Base-by-base conservation (phyloP, 2,888 invertebrate species). In the Stratiomys singularior region DNA sequence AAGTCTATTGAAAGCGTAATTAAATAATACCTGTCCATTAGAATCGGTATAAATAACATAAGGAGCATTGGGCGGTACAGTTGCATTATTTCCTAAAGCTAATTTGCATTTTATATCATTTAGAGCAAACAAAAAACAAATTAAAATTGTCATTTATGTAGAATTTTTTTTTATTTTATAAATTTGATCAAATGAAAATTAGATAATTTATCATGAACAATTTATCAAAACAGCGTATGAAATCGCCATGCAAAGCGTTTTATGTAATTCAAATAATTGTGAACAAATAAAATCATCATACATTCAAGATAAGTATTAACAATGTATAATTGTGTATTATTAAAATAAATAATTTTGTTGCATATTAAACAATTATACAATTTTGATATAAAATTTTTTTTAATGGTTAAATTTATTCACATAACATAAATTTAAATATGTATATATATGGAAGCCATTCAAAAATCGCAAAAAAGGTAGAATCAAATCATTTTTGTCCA, bases 31-130 rank as follows among this genome's bases (percentile, higher is more conserved):
- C 96, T 96, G 96, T 93, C 95, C 96, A 91, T 94, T 94, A 89
- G 94, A 94, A 91, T 96, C 96, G 91, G 96, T 96, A 93, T 96
- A 96, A 91, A 94, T 93, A 91, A 96, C 95, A 92, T 93, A 95
- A 89, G 94, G 94, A 91, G 95, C 95, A 90, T 96, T 96, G 89
- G 92, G 91, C 88, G 94, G 93, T 90, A 93, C 91, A 91, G 93
- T 90, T 47, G 47, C 46, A 69, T 69, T 69, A 69, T 69, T 69
- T 13, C 69, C 69, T 69, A 69, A 47, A 47, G 69, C 69, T 69
- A 47, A 21, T 23, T 69, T 21, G 1, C 9, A 13, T 66, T 37
- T n/a, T 37, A 27, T 64, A 28, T 37, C 21, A 64, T 27, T 23
- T 60, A 11, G 18, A 27, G 15, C 18, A 64, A 28, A 28, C n/a